phyloP scores from a whole-genome alignment of 2,113 vertebrate species.

The Bolborhynchus lineola region DNA sequence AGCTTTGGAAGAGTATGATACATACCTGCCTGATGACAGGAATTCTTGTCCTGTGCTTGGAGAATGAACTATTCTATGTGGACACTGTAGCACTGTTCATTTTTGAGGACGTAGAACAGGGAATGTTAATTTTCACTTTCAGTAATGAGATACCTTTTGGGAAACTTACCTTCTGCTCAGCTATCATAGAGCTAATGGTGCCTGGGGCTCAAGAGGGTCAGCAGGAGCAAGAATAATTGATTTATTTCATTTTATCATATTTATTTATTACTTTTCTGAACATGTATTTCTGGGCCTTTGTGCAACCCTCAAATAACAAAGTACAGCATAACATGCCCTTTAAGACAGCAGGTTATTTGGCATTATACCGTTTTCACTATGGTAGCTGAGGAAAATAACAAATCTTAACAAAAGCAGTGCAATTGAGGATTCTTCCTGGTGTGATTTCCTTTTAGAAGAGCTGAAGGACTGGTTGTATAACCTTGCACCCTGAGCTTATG shows the following conservation, averaged over 20 bases:
- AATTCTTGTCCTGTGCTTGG: neutral
- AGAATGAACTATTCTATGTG: neutral
- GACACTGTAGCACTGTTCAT: neutral
- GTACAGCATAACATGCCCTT: neutral
- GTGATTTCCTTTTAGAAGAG: neutral
- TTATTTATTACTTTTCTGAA: neutral
- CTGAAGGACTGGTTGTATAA: slow-evolving; percentile 22
- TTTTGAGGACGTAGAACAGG: neutral
- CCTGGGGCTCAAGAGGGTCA: neutral
- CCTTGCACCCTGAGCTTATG: neutral
- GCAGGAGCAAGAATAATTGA: neutral
- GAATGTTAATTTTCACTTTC: neutral
- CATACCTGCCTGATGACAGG: neutral
- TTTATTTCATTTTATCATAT: neutral
- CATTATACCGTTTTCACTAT: neutral
- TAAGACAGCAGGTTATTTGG: neutral
- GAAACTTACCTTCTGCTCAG: neutral
- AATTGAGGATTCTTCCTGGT: slow-evolving; percentile 1
- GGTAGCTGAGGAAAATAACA: slow-evolving; percentile 11
- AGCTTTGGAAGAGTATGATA: neutral
- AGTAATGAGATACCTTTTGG: neutral
- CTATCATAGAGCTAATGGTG: neutral
- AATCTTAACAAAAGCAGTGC: neutral
- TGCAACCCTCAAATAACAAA: neutral
- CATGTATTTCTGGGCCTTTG: neutral